Evolutionary conservation across 2,797 vertebrate genomes (phyloP), one percentile per base, ranked within the genome.

Genomic region (Amniataba percoides): DNA sequence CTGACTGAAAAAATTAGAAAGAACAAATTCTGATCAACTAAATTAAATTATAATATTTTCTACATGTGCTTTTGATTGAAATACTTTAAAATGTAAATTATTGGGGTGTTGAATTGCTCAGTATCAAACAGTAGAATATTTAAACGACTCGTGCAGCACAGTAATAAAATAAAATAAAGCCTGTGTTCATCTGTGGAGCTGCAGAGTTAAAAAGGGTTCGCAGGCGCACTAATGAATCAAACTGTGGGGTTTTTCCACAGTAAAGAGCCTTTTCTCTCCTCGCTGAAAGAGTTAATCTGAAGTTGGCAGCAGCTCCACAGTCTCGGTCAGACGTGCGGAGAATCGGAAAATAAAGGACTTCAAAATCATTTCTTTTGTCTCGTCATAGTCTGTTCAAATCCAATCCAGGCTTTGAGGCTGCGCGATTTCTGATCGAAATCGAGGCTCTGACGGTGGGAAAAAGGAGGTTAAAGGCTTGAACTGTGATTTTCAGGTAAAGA

Each of bases 221-320:
- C 25, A 23, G 61, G 27, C 42, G 18, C 76, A 39, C 57, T 73
- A 36, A 73, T 81, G 78, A 74, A 58, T 74, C 66, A 39, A 60
- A 65, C 64, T 46, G 23, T 56, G 58, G 43, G 23, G 13, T 66
- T 60, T 71, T 70, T 14, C 2, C 76, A 58, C 19, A 78, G 74
- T 69, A 75, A 81, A 88, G 56, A 75, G 52, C 67, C 83, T 84
- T 87, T 90, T 88, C 81, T 89, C 71, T 81, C 75, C 77, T 80
- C 51, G 7, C 84, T 88, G 91, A 94, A 94, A 93, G 92, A 92
- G 93, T 94, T 94, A 88, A 93, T 94, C 86, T 90, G 85, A 84
- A 89, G 86, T 90, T 94, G 93, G 92, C 94, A 93, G 89, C 76
- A 81, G 74, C 76, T 86, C 84, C 78, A 56, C 83, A 78, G 89